Base-by-base conservation (phyloP, 2,113 vertebrate species). In the Prunella himalayana region DNA sequence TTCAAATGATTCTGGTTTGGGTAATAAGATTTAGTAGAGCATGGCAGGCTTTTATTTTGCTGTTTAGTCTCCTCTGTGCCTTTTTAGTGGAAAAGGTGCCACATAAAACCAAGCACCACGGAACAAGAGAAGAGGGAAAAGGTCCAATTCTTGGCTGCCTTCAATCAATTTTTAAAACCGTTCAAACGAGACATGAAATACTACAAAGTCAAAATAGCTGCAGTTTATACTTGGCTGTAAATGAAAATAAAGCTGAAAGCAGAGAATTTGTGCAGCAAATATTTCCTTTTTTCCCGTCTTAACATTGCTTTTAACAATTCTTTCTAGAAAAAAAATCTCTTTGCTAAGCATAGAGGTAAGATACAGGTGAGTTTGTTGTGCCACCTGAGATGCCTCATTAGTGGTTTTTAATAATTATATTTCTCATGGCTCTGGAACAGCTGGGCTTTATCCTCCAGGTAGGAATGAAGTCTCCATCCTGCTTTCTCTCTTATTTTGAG, bases 1-100 rank as follows among this genome's bases (percentile, higher is more conserved):
- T 77, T 73, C 68, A 88, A 94, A 90, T 92, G 42, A 20, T 80
- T 50, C 64, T 64, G 53, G 73, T 70, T 92, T 80, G 71, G 66
- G 70, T 30, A 96, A 87, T 85, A 89, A 93, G 89, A 85, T 94
- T 95, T 90, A 94, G 81, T 65, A 64, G 81, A 92, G 76, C 89
- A 66, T 64, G 68, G 76, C 82, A 82, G 57, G 73, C 18, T 86
- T 91, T 94, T 92, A 73, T 95, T 97, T 92, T 45, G 22, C 92
- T 87, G 39, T 87, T 95, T 56, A 78, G 75, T 42, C 64, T 75
- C 61, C 90, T 87, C 68, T 59, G 78, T 50, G 92, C 41, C 89
- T 95, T 77, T 84, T 91, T 47, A 50, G 70, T 28, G 63, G 19
- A 87, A 79, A 82, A 94, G 65, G 49, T 60, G 69, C 65, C 65